phyloP scores from a whole-genome alignment of 1,140 invertebrate genomes.

The Ylistrum balloti region DNA sequence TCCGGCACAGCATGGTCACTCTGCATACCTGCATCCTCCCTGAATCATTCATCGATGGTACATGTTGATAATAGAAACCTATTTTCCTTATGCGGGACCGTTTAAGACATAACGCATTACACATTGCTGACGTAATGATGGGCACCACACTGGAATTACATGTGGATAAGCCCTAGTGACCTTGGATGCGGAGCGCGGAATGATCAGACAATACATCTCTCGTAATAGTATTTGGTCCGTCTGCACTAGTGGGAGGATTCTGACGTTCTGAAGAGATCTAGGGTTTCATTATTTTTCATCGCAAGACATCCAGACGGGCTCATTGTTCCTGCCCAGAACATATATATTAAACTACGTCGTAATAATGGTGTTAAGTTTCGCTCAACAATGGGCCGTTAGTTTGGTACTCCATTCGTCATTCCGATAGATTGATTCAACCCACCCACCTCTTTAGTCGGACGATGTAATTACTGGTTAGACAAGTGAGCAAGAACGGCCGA shows the following conservation, averaged over 20 bases:
- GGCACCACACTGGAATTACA: background rate
- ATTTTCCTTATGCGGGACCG: background rate
- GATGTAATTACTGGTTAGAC: slow-evolving; percentile 40
- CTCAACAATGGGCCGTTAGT: slow-evolving; percentile 30
- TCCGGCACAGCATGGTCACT: background rate
- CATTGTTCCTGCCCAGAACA: slow-evolving; percentile 23
- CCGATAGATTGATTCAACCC: slow-evolving; percentile 15
- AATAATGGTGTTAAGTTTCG: slow-evolving; percentile 39
- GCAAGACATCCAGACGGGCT: slow-evolving; percentile 20
- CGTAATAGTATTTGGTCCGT: background rate
- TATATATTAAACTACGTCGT: slow-evolving; percentile 35
- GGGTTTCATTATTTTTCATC: slow-evolving; percentile 35
- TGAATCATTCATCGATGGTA: background rate
- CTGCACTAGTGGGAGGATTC: background rate
- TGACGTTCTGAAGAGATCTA: background rate
- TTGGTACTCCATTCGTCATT: slow-evolving; percentile 4
- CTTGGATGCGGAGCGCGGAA: slow-evolving; percentile 13
- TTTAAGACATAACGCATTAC: background rate
- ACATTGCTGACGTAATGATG: background rate
- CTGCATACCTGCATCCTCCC: background rate
- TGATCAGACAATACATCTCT: background rate
- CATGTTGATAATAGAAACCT: background rate
- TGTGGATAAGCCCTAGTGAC: background rate
- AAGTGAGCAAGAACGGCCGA: slow-evolving; percentile 1
- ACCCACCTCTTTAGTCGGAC: slow-evolving; percentile 3